Evolutionary conservation across 2,888 invertebrate genomes (phyloP), one percentile per base, ranked within the genome.

Genomic region (Agonum fuliginosum): DNA sequence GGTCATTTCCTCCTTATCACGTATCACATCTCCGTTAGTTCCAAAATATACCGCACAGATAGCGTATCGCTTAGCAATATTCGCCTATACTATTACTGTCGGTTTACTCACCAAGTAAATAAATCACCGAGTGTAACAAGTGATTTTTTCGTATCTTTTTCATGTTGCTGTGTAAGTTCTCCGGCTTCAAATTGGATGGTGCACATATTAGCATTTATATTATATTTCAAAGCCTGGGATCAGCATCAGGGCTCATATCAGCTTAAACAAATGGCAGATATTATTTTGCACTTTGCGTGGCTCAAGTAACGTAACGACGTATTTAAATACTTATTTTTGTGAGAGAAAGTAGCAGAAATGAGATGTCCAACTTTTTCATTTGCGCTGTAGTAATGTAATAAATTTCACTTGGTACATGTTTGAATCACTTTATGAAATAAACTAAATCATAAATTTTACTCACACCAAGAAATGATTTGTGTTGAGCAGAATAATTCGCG

Each of bases 161-260:
- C 27, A 14, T 30, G 30, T 30, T 62, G 27, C 27, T 5, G 24
- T 24, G 24, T 69, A 43, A 37, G 43, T 19, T 41, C n/a, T 19
- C 12, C 17, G 43, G 12, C 22, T 43, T 43, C 22, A 70, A 67
- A 70, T 70, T 46, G 70, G 27, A 46, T 70, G 24, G 46, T 46
- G 46, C 46, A 27, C 24, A 46, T 70, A 70, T 70, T 70, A 46
- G 70, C 70, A 70, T 70, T 70, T 70, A 70, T 70, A 70, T 70
- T 70, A 70, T 70, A 70, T 70, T 30, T 43, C 27, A 46, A 70
- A 70, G 24, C 70, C 70, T n/a, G 27, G 48, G 70, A 70, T 70
- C 46, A 46, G 17, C 14, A n/a, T 27, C 17, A n/a, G 3, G 43
- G 8, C 58, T 20, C 37, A 19, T 27, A 43, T n/a, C 46, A 27